Percentiles rank a stretch among this genome's conserved stretches.
Evolutionary conservation across 2,797 vertebrate species (phyloP).

Genomic region (Moxostoma hubbsi): DNA sequence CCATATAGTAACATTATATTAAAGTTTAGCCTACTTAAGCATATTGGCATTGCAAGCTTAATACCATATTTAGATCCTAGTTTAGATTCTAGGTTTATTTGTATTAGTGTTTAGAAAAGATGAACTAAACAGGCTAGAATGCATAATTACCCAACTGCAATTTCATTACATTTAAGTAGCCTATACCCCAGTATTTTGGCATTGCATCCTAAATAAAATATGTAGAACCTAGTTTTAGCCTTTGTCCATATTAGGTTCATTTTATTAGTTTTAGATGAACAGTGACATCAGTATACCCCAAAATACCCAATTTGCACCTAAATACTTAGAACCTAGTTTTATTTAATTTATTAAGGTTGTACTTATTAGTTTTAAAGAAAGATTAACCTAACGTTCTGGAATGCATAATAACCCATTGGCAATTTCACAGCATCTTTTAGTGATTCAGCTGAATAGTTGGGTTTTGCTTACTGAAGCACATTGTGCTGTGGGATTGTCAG

Average conservation of each 20-base stretch:
- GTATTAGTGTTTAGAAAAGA: no score
- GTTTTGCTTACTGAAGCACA: constrained; percentile 50
- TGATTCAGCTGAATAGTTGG: constrained; percentile 51
- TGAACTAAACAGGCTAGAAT: no score
- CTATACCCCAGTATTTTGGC: no score
- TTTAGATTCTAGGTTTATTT: no score
- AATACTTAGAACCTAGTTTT: not conserved
- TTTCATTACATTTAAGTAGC: no score
- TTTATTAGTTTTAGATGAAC: not conserved
- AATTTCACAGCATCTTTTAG: constrained; percentile 32
- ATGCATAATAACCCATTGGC: constrained; percentile 8
- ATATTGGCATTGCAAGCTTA: no score
- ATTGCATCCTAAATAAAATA: not conserved
- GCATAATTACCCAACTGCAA: no score
- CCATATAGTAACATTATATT: no score
- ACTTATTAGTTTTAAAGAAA: not conserved
- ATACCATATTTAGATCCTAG: no score
- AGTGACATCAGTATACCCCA: not conserved
- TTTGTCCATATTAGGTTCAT: not conserved
- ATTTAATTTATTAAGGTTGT: not conserved
- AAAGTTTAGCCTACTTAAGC: no score
- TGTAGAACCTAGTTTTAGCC: not conserved
- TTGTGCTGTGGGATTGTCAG: constrained; percentile 52
- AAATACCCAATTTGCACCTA: not conserved
- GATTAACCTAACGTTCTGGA: not conserved